Base-by-base conservation (phyloP, 92 coral and sea anemone species). In the Bergia puertoricense region DNA sequence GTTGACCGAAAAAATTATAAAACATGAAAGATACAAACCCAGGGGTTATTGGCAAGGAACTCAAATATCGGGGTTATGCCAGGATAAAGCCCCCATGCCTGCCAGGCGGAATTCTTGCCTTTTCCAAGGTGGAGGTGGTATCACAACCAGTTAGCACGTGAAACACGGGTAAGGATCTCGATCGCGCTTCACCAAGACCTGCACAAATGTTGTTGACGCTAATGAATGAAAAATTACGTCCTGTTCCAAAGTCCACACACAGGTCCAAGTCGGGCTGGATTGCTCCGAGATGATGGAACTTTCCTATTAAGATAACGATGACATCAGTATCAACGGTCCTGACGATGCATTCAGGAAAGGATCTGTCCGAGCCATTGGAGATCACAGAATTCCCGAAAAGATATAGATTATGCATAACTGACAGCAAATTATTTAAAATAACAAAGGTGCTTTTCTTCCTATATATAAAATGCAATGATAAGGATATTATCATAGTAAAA, bases 171-270 rank as follows among this genome's bases (percentile, higher is more conserved):
- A 48, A 45, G 3, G 51, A 67, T 2, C 1, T 38, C 30, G 85
- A 80, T 41, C 79, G 88, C 73, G 85, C 90, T 81, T 92, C 75
- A 73, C 90, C 92, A 45, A 92, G 92, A 14, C 23, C 22, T 16
- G 81, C 85, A 81, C 86, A 85, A 74, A 89, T 59, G 16, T 36
- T 41, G 85, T 92, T 92, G 88, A 89, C 22, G 75, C 88, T 89
- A 65, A 89, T 75, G 74, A 89, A 81, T 39, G 41, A 14, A 76
- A 92, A 92, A 88, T 81, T 85, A 4, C 88, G 88, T 41, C 88
- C 92, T 85, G 85, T 91, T 65, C 89, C 93, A 85, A 91, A 88
- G 23, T 88, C 91, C 8, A 91, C 87, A 85, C 89, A 89, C 16
- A 91, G 38, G 89, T 81, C 80, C 39, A 85, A 23, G 22, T 91